These are phyloP conservation scores for Drosophila neocordata DNA, from an alignment of 1,140 invertebrate species.

Conservation along the genomic window DNA sequence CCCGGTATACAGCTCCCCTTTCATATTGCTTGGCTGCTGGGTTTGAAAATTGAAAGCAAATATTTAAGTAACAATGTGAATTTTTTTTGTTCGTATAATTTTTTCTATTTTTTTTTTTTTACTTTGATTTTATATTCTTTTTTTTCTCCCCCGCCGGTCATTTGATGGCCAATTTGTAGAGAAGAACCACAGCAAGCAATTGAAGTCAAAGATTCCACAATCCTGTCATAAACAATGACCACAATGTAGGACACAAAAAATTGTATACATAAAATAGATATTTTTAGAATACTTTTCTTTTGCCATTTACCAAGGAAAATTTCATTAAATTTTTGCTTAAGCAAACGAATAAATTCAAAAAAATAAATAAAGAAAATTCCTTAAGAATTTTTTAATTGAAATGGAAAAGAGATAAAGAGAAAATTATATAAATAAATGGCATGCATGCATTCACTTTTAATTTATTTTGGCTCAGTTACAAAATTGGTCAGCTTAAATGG, in stretches of 20 bases:
- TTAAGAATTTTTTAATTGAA: slow-evolving; percentile 69
- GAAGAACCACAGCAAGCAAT: slow-evolving; percentile 54
- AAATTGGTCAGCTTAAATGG: slow-evolving; percentile 58
- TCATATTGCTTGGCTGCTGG: slow-evolving; percentile 24
- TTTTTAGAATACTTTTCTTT: slow-evolving; percentile 27
- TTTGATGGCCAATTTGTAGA: slow-evolving; percentile 59
- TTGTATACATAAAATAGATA: neutral
- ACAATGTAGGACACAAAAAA: neutral
- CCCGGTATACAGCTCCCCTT: neutral
- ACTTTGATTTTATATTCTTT: too few relatives aligned
- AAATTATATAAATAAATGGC: neutral
- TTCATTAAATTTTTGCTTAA: slow-evolving; percentile 53
- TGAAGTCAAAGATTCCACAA: slow-evolving; percentile 34
- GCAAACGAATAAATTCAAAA: slow-evolving; percentile 44
- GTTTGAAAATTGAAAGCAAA: slow-evolving; percentile 75
- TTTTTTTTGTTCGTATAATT: slow-evolving; percentile 33
- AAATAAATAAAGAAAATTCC: slow-evolving; percentile 36
- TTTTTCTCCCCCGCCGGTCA: slow-evolving; percentile 12
- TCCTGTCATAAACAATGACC: slow-evolving; percentile 16
- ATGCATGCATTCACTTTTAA: slow-evolving; percentile 19
- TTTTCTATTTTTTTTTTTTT: slow-evolving; percentile 2
- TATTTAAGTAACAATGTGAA: slow-evolving; percentile 77
- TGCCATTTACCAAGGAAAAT: slow-evolving; percentile 41
- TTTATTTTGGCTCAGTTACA: slow-evolving; percentile 44
- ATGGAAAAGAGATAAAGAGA: slow-evolving; percentile 1